phyloP scores from a whole-genome alignment of 2,113 vertebrate species.

The Martes martes region DNA sequence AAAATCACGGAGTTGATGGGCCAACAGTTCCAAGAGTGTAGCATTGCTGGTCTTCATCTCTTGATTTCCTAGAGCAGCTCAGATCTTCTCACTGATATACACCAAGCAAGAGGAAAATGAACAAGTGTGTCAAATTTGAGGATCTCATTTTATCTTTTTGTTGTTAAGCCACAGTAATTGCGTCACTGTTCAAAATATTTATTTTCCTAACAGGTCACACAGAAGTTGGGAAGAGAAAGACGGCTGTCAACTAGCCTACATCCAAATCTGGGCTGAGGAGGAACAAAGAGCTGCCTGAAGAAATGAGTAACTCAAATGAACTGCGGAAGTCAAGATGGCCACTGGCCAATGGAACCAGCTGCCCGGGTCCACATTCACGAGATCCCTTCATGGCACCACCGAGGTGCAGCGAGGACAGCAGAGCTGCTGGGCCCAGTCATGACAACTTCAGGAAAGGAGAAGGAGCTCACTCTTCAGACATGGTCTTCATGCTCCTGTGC shows the following conservation, averaged over 20 bases:
- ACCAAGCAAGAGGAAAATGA: not conserved
- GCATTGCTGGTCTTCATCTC: not conserved
- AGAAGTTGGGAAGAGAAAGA: not conserved
- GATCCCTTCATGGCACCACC: rapidly evolving
- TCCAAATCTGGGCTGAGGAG: not conserved
- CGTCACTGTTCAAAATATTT: not conserved
- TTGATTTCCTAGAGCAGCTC: not conserved
- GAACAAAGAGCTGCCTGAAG: not conserved
- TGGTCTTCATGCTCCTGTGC: not conserved
- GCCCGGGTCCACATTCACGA: not conserved
- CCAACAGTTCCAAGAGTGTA: not conserved
- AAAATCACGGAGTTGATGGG: not conserved
- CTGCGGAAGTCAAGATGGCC: not conserved
- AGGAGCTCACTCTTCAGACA: not conserved
- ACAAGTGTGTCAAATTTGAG: not conserved
- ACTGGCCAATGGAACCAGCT: not conserved
- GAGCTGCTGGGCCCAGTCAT: not conserved
- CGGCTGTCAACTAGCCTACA: not conserved
- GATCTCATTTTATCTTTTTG: not conserved
- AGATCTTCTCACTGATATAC: not conserved
- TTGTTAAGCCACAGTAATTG: not conserved
- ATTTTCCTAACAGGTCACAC: not conserved
- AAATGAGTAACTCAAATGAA: not conserved
- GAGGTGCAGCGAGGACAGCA: not conserved
- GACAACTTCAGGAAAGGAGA: not conserved